Base-by-base conservation (phyloP, 2,797 vertebrate genomes). In the Borostomias antarcticus region DNA sequence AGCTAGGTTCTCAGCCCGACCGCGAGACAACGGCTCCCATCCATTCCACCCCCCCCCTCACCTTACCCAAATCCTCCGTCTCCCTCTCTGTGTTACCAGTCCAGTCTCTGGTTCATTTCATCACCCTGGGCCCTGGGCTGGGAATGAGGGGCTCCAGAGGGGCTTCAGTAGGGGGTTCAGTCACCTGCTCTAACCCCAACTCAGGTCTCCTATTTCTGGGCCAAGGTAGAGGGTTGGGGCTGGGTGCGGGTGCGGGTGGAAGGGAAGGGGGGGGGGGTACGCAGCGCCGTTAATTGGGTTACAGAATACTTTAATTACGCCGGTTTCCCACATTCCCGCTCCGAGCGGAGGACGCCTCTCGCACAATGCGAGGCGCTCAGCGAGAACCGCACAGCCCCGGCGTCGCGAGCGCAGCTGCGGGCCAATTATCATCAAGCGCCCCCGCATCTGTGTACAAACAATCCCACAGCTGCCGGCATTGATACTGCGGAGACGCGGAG, bases 361-460 rank as follows among this genome's bases (percentile, higher is more conserved):
- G 76, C 84, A 89, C 85, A 88, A 86, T 84, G 78, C 81, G 59
- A 81, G 66, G 66, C 66, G 68, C 59, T 26, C 60, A 69, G 52
- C 56, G 54, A 66, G 62, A 50, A 32, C 11, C 2, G 62, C 76
- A 58, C 68, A 64, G 73, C 74, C 83, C 75, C 74, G 73, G 69
- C 70, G 68, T 70, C 66, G 48, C n/a, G 72, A 89, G 86, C 76
- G 87, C 91, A 92, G 89, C 90, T 92, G 89, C 80, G 32, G 84
- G 86, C 85, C 78, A 90, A 89, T 92, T 91, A 91, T 86, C 86
- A 89, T 90, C 81, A 87, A 86, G 86, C 77, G 70, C 83, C 76
- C 76, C 77, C 81, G 84, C 89, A 91, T 91, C 88, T 92, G 92
- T 91, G 90, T 91, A 91, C 89, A 91, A 92, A 92, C 91, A 91